These are phyloP conservation scores for Odiellus spinosus DNA, from an alignment of 2,888 invertebrate species.

Conservation along the genomic window DNA sequence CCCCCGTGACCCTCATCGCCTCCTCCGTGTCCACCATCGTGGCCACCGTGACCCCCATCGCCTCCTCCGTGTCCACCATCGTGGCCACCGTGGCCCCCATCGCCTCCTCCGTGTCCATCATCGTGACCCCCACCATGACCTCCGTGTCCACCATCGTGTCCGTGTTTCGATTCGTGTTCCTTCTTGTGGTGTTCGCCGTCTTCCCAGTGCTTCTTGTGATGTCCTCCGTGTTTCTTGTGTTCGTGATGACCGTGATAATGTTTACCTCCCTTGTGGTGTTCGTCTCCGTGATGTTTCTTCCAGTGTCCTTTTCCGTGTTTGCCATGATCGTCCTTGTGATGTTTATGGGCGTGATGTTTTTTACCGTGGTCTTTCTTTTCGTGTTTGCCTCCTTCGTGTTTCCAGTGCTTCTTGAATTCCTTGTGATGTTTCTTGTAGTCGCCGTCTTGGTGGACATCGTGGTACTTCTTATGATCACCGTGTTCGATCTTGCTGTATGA, in stretches of 20 bases:
- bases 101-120: constrained; percentile 4
- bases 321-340: no score
- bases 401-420: neutral
- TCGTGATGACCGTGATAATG: no score
- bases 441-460: neutral
- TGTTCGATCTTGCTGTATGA: neutral
- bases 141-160: constrained; percentile 5
- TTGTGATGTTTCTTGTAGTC: neutral
- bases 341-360: neutral
- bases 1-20: no score
- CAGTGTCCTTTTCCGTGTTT: no score
- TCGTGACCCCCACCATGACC: constrained; percentile 1
- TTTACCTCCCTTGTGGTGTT: no score
- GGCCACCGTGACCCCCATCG: constrained; percentile 2
- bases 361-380: neutral
- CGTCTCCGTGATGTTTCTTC: no score
- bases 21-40: neutral
- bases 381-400: neutral
- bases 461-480: neutral
- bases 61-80: constrained; percentile 4
- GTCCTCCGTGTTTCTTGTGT: no score
- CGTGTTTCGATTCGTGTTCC: neutral
- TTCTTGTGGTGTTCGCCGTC: no score
- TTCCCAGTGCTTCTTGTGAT: no score
- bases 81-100: constrained; percentile 2